Base-by-base conservation (phyloP, 2,888 invertebrate genomes). In the Metalampra italica region DNA sequence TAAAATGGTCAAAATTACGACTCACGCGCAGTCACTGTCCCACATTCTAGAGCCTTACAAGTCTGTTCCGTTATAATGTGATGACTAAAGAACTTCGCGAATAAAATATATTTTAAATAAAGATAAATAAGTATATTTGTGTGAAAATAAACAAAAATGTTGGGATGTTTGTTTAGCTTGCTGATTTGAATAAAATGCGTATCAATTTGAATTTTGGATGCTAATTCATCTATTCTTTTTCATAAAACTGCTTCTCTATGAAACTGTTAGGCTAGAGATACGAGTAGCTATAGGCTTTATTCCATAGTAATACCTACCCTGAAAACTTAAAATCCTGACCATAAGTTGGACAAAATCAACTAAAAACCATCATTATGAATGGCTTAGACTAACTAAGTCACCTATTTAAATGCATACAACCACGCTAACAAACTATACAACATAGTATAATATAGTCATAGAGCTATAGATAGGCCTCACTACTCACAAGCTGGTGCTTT, bases 401-500 rank as follows among this genome's bases (percentile, higher is more conserved):
- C 3, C 22, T 22, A 22, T 22, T 22, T 22, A 22, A 3, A 22
- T 22, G 5, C 5, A 22, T 22, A 22, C 32, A 32, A 11, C 8
- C 11, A 32, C 8, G 32, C 32, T 32, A 36, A 39, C 39, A 14
- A 13, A 9, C 8, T 13, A 14, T 22, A 14, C 15, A 14, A 39
- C 14, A 14, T 39, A 7, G 9, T 39, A 39, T 13, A 38, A 38
- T 38, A 37, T 8, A 12, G 8, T 7, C 13, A 13, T 39, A 39
- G 14, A 39, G 39, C 14, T 22, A 22, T 22, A 22, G 22, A 14
- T 7, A 14, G 13, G 1, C 39, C 14, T 14, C 3, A 1, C 34
- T 14, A 78, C 78, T 86, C 84, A n/a, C n/a, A 86, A 66, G 71
- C 68, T 71, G 68, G 65, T 62, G 70, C 78, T 79, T 82, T 81